phyloP scores from a whole-genome alignment of 2,797 vertebrate species.

The Gymnothorax reevesii region DNA sequence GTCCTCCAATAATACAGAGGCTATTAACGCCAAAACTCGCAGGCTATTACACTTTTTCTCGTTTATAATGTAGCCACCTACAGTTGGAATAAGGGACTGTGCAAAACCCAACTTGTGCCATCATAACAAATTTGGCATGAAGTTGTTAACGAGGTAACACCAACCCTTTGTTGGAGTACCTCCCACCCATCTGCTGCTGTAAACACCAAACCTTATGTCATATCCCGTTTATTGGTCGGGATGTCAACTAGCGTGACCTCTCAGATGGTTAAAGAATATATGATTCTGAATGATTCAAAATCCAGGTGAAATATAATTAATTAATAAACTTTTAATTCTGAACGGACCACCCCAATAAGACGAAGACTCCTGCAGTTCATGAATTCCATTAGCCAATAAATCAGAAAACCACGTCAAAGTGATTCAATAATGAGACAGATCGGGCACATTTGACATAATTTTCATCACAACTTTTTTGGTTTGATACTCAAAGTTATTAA shows the following conservation, averaged over 20 bases:
- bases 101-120: slow-evolving; percentile 49
- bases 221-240: slow-evolving; percentile 32
- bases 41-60: not conserved
- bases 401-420: not conserved
- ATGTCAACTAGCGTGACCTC: not conserved
- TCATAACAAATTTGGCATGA: slow-evolving; percentile 54
- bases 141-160: slow-evolving; percentile 63
- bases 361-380: not conserved
- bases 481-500: not conserved
- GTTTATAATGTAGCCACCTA: slow-evolving; percentile 4
- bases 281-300: not conserved
- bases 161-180: slow-evolving; percentile 56
- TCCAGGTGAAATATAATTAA: no score
- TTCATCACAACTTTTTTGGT: slow-evolving; percentile 4
- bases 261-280: not conserved
- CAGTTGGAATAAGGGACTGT: not conserved
- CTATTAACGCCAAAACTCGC: not conserved
- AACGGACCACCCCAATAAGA: not conserved
- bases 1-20: not conserved
- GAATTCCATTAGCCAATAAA: not conserved
- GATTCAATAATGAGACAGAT: not conserved
- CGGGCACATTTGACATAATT: not conserved
- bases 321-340: no score
- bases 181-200: slow-evolving; percentile 62
- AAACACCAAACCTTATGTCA: slow-evolving; percentile 66